A percentile compares a stretch with the other conserved stretches of the same genome.
Conservation (phyloP, 2,797 vertebrate genomes). For the Hydrolagus colliei region DNA sequence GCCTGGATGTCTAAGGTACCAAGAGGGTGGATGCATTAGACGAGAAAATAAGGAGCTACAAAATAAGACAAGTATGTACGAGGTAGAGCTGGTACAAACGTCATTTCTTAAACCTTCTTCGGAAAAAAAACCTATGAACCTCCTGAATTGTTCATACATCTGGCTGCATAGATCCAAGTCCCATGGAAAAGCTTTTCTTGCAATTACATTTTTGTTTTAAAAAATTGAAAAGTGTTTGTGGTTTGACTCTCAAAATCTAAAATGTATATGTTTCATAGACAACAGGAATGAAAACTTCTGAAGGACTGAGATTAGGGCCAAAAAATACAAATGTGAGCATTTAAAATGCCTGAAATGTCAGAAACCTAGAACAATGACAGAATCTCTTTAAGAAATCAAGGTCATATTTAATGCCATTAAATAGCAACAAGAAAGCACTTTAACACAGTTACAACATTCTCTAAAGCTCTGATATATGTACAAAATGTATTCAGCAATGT, state of each 20-base stretch:
- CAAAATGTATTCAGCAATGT: neutral
- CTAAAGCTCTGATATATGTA: neutral
- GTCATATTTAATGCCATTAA: no score
- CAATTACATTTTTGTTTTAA: no score
- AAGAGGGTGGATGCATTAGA: neutral
- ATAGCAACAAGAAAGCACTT: neutral
- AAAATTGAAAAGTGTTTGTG: no score
- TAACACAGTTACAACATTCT: neutral
- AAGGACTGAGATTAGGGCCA: neutral
- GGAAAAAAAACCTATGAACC: neutral
- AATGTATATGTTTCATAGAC: no score
- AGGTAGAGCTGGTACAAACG: slow-evolving; percentile 23
- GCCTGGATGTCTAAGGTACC: neutral
- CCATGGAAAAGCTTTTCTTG: no score
- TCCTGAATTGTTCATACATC: neutral
- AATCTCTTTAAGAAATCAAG: no score
- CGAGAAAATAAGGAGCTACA: neutral
- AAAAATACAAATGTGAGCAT: neutral
- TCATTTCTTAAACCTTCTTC: neutral
- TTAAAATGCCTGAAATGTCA: neutral
- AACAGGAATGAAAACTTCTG: neutral
- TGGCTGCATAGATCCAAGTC: no score
- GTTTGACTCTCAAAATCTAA: no score
- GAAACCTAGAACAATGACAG: no score
- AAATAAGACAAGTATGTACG: neutral